Conservation (phyloP, 2,888 invertebrate genomes). For the Mesorhabditis spiculigera region DNA sequence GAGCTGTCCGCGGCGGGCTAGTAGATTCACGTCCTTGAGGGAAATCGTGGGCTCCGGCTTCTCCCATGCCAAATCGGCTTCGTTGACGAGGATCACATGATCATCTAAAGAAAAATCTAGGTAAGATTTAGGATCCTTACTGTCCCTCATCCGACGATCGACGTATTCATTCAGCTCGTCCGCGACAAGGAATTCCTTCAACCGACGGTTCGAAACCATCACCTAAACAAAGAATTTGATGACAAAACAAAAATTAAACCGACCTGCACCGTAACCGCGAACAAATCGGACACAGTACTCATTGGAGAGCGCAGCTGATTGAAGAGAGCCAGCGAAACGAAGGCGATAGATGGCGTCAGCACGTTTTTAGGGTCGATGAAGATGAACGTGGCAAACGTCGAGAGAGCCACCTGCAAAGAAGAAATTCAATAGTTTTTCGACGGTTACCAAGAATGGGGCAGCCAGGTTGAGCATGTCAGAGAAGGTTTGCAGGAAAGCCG, state of each 20-base stretch:
- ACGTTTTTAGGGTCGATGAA: constrained; percentile 47
- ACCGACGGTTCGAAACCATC: constrained; percentile 46
- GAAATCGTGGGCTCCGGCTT: constrained; percentile 21
- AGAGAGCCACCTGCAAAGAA: constrained; percentile 46
- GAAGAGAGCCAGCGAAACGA: constrained; percentile 93
- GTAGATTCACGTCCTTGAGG: constrained; percentile 68
- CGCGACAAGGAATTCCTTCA: constrained; percentile 51
- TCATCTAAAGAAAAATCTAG: constrained; percentile 28
- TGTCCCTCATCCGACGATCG: constrained; percentile 30
- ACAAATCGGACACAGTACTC: constrained; percentile 74
- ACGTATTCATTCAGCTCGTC: constrained; percentile 33
- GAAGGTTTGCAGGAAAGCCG: constrained; percentile 52
- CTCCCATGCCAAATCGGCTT: constrained; percentile 48
- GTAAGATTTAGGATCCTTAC: constrained; percentile 18
- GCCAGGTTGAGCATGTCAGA: constrained; percentile 56
- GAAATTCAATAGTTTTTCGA: background rate
- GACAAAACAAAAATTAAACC: background rate
- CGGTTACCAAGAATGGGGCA: constrained; percentile 47
- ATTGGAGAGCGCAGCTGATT: constrained; percentile 93
- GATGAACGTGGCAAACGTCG: constrained; percentile 54
- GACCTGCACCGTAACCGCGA: constrained; percentile 56
- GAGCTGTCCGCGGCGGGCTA: constrained; percentile 39
- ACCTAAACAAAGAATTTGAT: constrained; percentile 23
- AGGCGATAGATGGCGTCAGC: constrained; percentile 71
- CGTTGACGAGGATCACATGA: constrained; percentile 40